Conservation (phyloP, 2,888 invertebrate genomes). For the Pomacea canaliculata region DNA sequence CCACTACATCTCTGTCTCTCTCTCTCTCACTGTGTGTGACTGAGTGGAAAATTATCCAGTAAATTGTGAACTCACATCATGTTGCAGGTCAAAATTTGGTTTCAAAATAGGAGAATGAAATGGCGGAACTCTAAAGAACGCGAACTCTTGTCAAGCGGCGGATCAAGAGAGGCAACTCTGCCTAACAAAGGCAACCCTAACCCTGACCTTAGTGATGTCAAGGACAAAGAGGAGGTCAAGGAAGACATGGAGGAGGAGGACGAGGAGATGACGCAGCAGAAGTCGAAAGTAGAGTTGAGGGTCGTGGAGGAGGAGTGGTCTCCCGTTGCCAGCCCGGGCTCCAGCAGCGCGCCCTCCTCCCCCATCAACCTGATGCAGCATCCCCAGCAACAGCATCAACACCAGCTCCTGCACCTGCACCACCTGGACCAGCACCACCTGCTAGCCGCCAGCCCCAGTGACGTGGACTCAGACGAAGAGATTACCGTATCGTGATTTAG, state of each 20-base stretch:
- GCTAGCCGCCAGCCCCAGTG: conserved; percentile 42
- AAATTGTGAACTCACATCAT: not conserved
- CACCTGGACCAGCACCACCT: conserved; percentile 12
- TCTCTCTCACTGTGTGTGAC: too few relatives aligned
- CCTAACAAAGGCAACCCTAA: conserved; percentile 97
- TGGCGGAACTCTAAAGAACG: conserved; percentile 98
- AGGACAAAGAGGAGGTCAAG: conserved; percentile 41
- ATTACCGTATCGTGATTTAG: conserved; percentile 54
- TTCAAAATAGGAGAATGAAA: conserved; percentile 98
- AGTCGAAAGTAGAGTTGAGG: conserved; percentile 6
- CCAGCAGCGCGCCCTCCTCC: conserved; percentile 27
- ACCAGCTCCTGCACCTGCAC: not conserved
- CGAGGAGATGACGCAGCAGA: conserved; percentile 21
- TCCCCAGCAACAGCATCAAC: conserved; percentile 11
- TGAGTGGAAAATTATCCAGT: too few relatives aligned
- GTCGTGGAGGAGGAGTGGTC: conserved; percentile 25
- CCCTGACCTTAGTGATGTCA: conserved; percentile 87
- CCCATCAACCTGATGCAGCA: conserved; percentile 22
- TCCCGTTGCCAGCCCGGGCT: conserved; percentile 29
- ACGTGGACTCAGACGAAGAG: conserved; percentile 57
- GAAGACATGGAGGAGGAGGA: conserved; percentile 28
- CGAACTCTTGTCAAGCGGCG: conserved; percentile 91
- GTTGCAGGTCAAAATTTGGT: conserved; percentile 86
- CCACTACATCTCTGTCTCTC: too few relatives aligned
- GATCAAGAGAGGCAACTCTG: conserved; percentile 92